Base-by-base conservation (phyloP, 2,113 vertebrate genomes). In the Canis aureus region DNA sequence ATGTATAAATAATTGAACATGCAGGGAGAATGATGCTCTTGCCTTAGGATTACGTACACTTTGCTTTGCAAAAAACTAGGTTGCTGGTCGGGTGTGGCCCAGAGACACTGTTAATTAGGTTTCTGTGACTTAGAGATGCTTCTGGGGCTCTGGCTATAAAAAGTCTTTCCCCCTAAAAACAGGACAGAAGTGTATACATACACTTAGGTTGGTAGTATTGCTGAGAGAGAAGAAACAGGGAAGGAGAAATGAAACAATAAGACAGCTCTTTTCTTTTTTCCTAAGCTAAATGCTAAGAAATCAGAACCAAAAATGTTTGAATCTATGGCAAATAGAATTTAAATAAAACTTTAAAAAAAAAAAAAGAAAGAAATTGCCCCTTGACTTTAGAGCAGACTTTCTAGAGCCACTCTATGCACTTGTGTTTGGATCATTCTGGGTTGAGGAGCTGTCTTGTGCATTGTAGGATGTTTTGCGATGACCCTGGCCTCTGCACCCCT, bases 61-160 rank as follows among this genome's bases (percentile, higher is more conserved):
- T 92, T 62, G 32, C 69, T 95, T 79, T 84, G 64, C 49, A 92
- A 74, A 79, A 71, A 38, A 92, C 89, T 92, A 79, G 95, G 82
- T 89, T 97, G 64, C 95, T 96, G 38, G 64, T 83, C 1, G 0
- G 43, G 11, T 29, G 15, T 55, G 64, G 17, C 84, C 35, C 82
- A 55, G 79, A 81, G 64, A 81, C 59, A 80, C 83, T 94, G 69
- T 51, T 88, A 84, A 94, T 96, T 92, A 81, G 96, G 89, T 96
- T 97, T 96, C 91, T 93, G 91, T 96, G 91, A 95, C 81, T 76
- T 94, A 71, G n/a, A 96, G 73, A 60, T 8, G 71, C 53, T 85
- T 91, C 69, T 74, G 74, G 60, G 90, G 69, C 69, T 94, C 80
- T 78, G 60, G 38, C 85, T 97, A 53, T 96, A 84, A 96, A 94